Base-by-base conservation (phyloP, 1,140 invertebrate species). In the Zeugodacus cucurbitae region DNA sequence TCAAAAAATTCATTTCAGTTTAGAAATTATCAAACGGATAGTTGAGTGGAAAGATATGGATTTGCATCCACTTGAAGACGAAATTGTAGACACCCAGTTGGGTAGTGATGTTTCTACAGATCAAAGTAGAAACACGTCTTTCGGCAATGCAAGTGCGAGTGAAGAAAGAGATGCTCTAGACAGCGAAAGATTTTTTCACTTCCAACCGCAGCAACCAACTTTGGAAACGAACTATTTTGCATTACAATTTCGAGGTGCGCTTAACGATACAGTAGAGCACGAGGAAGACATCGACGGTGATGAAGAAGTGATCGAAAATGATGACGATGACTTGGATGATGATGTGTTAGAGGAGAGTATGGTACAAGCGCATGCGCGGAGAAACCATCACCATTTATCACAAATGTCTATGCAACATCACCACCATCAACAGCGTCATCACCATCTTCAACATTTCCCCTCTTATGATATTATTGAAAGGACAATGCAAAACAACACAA, bases 1-100 rank as follows among this genome's bases (percentile, higher is more conserved):
- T 88, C 94, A 94, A 90, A 96, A 96, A 94, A 97, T 97, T 92
- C 95, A 97, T 89, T 97, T 97, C 91, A 97, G 96, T 86, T 93
- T 98, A 89, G 97, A 98, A 91, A 95, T 98, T 62, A 96, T 98
- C 62, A 97, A 97, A 90, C 95, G 97, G 87, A 96, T 98, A 89
- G 96, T 98, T 1, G 97, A 98, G 91, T 97, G 97, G 96, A 98
- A 97, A 92, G 97, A 98, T 92, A 94, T 96, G 57, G 96, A 97
- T 89, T 95, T 96, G 88, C 97, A 98, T 94, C 96, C 97, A 0
- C 91, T 97, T 29, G 97, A 97, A 91, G 97, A 97, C 64, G 92
- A 93, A 67, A 87, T 58, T 91, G 89, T 62, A 0, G 87, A 89
- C n/a, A 88, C 48, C 0, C 87, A 87, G 32, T 54, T 29, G 14